Evolutionary conservation across 1,140 invertebrate genomes (phyloP).

Genomic region (Scaptomyza hsui): DNA sequence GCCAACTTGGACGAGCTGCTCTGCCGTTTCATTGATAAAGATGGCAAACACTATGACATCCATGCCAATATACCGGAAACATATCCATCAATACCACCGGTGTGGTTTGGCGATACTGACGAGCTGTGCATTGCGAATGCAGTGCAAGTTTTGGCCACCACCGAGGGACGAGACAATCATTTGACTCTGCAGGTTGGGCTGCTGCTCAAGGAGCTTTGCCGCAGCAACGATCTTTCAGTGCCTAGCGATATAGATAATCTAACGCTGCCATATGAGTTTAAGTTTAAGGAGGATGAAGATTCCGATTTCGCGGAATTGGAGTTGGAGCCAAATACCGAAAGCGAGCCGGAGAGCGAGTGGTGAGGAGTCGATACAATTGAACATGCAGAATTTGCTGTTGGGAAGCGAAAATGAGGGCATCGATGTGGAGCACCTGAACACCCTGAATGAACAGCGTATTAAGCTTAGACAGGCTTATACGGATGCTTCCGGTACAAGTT

Average conservation of each 20-base stretch:
- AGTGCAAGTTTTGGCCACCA: slow-evolving; percentile 96
- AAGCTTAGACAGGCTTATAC: slow-evolving; percentile 96
- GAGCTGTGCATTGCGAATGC: slow-evolving; percentile 96
- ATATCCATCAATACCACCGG: slow-evolving; percentile 94
- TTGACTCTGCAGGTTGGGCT: slow-evolving; percentile 94
- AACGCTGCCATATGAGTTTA: slow-evolving; percentile 86
- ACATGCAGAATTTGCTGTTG: slow-evolving; percentile 94
- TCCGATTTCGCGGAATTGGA: slow-evolving; percentile 87
- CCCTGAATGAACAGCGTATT: slow-evolving; percentile 95
- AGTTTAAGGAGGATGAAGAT: slow-evolving; percentile 72
- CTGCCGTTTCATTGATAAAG: slow-evolving; percentile 12
- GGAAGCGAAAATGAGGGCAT: slow-evolving; percentile 91
- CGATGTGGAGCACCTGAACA: slow-evolving; percentile 96
- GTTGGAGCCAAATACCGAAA: slow-evolving; percentile 88
- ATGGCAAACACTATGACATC: slow-evolving; percentile 15
- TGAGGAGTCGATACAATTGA: slow-evolving; percentile 95
- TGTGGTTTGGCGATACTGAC: slow-evolving; percentile 99
- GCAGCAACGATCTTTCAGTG: slow-evolving; percentile 92
- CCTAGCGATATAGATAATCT: slow-evolving; percentile 93
- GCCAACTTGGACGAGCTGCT: slow-evolving; percentile 1
- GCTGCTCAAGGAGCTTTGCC: slow-evolving; percentile 94
- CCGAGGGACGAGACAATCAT: slow-evolving; percentile 96
- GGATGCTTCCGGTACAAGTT: slow-evolving; percentile 95
- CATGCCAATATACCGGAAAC: slow-evolving; percentile 9
- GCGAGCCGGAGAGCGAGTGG: slow-evolving; percentile 91